Evolutionary conservation across 2,888 invertebrate genomes (phyloP), one percentile per base, ranked within the genome.

Genomic region (Lasioglossum oenotherae): DNA sequence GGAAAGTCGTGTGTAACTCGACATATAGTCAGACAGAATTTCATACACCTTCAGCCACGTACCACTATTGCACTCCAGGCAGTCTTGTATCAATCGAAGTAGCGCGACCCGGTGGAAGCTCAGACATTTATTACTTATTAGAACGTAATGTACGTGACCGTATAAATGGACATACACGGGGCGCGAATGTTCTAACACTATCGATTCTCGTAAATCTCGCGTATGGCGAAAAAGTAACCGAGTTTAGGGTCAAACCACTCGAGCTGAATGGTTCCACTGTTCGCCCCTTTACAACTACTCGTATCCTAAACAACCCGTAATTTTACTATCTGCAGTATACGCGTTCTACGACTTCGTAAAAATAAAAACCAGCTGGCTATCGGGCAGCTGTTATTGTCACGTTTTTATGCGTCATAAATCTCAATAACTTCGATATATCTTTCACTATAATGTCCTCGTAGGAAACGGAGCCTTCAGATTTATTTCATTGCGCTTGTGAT

Each of bases 1-100:
- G 67, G 35, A 69, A 69, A 72, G 72, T 72, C 19, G 74, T 74
- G 64, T 79, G 64, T 79, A 79, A 64, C 41, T 12, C 44, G 44
- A 31, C 35, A 4, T 46, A 16, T n/a, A 27, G 46, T 46, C 27
- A 74, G n/a, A 35, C 46, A 6, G 35, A 41, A 44, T 31, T 76
- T 19, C 19, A 44, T 44, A 27, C 19, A 27, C n/a, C 41, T 44
- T 77, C 67, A 46, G 3, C 69, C 12, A 49, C 67, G 44, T 44
- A 44, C 23, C 35, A n/a, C 3, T 27, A 71, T 71, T 14, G 38
- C 71, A 71, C 38, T 41, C 71, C 38, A 23, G 71, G 53, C 53
- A 23, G 74, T 57, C 38, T 38, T 57, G 57, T 57, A 38, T 38
- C 53, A 53, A 57, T 74, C 38, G 6, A 57, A n/a, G n/a, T 38